Conservation (phyloP, 2,888 invertebrate genomes). For the Trisateles emortualis region DNA sequence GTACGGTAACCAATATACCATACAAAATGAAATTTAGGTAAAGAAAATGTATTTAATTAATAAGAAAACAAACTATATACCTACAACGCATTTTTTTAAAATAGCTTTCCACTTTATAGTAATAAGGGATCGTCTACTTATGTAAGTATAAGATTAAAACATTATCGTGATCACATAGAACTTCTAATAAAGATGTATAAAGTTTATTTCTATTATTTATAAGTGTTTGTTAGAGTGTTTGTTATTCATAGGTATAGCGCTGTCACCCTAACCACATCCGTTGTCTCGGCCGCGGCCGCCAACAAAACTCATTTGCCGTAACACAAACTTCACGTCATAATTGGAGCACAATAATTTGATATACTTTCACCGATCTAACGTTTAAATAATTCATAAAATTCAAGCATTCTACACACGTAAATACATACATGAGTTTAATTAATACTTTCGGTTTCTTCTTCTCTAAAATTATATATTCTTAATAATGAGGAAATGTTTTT, state of each 20-base stretch:
- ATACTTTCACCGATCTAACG: constrained; percentile 73
- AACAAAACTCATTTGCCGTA: constrained; percentile 62
- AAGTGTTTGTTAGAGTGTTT: too few relatives aligned
- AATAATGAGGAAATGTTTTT: neutral
- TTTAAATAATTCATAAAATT: constrained; percentile 72
- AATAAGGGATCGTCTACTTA: too few relatives aligned
- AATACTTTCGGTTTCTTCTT: constrained; percentile 71
- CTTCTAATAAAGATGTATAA: too few relatives aligned
- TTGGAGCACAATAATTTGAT: constrained; percentile 80
- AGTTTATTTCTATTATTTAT: too few relatives aligned
- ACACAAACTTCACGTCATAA: constrained; percentile 71
- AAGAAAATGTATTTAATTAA: too few relatives aligned
- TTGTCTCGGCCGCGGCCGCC: constrained; percentile 38
- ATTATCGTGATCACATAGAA: too few relatives aligned
- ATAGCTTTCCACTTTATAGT: too few relatives aligned
- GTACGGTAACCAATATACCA: too few relatives aligned
- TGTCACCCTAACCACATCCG: constrained; percentile 44
- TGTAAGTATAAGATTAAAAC: too few relatives aligned
- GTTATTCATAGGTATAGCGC: constrained; percentile 7
- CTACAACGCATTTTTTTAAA: too few relatives aligned
- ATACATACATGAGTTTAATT: constrained; percentile 60
- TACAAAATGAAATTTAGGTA: too few relatives aligned
- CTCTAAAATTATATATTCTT: neutral
- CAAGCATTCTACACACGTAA: constrained; percentile 55
- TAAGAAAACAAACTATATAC: too few relatives aligned